These are phyloP conservation scores for Melanchra persicariae DNA, from an alignment of 2,888 invertebrate species.

Conservation along the genomic window DNA sequence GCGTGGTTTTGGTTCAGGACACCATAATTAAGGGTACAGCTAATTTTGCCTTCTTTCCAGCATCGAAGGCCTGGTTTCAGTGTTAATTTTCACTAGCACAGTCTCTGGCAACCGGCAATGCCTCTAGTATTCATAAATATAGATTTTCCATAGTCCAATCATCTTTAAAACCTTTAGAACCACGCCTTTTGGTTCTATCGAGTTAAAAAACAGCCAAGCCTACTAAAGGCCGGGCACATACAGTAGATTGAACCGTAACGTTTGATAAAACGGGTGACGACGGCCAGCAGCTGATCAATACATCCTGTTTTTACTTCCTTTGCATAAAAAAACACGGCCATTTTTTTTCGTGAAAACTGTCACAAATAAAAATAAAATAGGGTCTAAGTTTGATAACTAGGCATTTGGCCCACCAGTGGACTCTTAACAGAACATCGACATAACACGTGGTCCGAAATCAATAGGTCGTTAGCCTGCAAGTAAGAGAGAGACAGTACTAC, in stretches of 20 bases:
- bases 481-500: conserved; percentile 61
- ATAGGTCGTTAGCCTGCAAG: conserved; percentile 74
- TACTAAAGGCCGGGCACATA: conserved; percentile 18
- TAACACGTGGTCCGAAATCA: conserved; percentile 78
- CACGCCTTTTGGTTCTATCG: conserved; percentile 10
- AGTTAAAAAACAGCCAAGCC: conserved; percentile 37
- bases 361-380: too few species aligned
- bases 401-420: conserved; percentile 51
- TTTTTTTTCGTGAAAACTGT: background rate
- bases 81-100: too few species aligned
- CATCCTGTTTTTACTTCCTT: background rate
- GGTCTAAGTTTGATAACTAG: background rate
- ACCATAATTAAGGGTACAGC: background rate
- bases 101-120: too few species aligned
- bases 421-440: conserved; percentile 41
- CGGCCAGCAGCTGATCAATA: conserved; percentile 28
- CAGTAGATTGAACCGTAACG: background rate
- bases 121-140: background rate
- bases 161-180: conserved; percentile 2
- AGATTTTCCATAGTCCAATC: background rate
- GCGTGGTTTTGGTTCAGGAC: background rate
- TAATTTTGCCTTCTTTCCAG: background rate
- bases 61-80: too few species aligned
- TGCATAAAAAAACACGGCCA: background rate
- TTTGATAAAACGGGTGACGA: conserved; percentile 13